Evolutionary conservation across 1,140 invertebrate genomes (phyloP).

Genomic region (Drosophila rufa): DNA sequence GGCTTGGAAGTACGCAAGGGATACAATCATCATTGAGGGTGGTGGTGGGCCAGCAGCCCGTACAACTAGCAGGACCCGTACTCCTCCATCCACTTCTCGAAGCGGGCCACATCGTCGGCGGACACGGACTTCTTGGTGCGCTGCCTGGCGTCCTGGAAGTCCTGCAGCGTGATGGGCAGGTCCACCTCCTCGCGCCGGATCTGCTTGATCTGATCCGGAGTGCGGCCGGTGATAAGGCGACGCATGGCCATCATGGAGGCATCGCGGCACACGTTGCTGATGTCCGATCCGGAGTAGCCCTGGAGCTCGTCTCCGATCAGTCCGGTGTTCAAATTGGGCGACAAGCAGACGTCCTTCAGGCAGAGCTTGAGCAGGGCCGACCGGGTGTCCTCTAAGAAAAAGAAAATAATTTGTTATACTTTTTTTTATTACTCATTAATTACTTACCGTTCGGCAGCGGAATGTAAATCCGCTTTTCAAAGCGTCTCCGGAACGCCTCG

Average conservation of each 20-base stretch:
- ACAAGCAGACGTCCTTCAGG: conserved; percentile 94
- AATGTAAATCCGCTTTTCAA: conserved; percentile 99
- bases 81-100: conserved; percentile 98
- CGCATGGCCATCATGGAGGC: conserved; percentile 99
- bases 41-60: conserved; percentile 61
- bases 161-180: conserved; percentile 94
- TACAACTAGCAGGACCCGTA: conserved; percentile 91
- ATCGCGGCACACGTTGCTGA: conserved; percentile 99
- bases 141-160: conserved; percentile 95
- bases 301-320: conserved; percentile 93
- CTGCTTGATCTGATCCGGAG: conserved; percentile 96
- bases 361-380: conserved; percentile 96
- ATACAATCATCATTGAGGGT: conserved; percentile 33
- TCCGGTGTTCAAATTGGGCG: conserved; percentile 91
- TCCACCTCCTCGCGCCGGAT: conserved; percentile 97
- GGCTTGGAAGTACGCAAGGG: conserved; percentile 69
- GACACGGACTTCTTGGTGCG: conserved; percentile 98
- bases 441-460: conserved; percentile 94
- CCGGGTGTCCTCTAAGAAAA: conserved; percentile 89
- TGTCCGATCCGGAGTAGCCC: conserved; percentile 99
- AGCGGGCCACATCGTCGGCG: conserved; percentile 95
- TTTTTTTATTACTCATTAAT: background rate
- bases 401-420: background rate
- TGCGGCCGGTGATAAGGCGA: conserved; percentile 95
- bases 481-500: conserved; percentile 96